A percentile compares a stretch with the other conserved stretches of the same genome.
phyloP scores from a whole-genome alignment of 2,797 vertebrate species.

The Phyllotis vaccarum region DNA sequence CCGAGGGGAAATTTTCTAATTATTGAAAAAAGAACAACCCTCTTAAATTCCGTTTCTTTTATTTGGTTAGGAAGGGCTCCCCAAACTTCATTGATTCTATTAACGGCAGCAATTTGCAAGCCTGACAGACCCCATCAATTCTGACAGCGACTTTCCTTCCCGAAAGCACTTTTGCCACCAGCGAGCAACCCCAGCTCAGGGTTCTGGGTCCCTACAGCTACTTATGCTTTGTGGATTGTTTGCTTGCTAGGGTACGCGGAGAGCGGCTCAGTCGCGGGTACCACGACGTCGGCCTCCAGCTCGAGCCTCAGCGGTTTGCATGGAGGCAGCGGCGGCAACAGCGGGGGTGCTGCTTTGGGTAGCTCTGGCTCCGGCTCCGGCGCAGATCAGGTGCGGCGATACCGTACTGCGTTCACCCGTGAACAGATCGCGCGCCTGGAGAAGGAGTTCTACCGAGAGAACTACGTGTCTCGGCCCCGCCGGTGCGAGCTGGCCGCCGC shows the following conservation, averaged over 20 bases:
- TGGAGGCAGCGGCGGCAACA: conserved; percentile 87
- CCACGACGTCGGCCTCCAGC: conserved; percentile 91
- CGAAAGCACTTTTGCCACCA: not conserved
- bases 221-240: conserved; percentile 62
- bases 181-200: not conserved
- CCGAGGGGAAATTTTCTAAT: conserved; percentile 56
- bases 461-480: conserved; percentile 96
- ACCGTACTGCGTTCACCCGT: conserved; percentile 92
- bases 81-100: conserved; percentile 84
- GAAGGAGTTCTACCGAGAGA: conserved; percentile 94
- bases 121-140: conserved; percentile 85
- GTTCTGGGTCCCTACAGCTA: not conserved
- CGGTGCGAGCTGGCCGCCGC: conserved; percentile 98
- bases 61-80: conserved; percentile 74
- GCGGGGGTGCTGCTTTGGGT: conserved; percentile 87
- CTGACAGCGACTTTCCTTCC: conserved; percentile 28
- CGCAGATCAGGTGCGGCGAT: conserved; percentile 94
- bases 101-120: conserved; percentile 83
- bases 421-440: conserved; percentile 93
- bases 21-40: conserved; percentile 17
- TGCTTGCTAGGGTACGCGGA: conserved; percentile 92
- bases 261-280: conserved; percentile 93
- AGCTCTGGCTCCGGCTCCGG: conserved; percentile 93
- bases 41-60: conserved; percentile 63
- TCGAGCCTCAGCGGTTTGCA: conserved; percentile 90